A percentile compares a stretch with the other conserved stretches of the same genome.
phyloP scores from a whole-genome alignment of 2,797 vertebrate genomes.

The Melopsittacus undulatus region DNA sequence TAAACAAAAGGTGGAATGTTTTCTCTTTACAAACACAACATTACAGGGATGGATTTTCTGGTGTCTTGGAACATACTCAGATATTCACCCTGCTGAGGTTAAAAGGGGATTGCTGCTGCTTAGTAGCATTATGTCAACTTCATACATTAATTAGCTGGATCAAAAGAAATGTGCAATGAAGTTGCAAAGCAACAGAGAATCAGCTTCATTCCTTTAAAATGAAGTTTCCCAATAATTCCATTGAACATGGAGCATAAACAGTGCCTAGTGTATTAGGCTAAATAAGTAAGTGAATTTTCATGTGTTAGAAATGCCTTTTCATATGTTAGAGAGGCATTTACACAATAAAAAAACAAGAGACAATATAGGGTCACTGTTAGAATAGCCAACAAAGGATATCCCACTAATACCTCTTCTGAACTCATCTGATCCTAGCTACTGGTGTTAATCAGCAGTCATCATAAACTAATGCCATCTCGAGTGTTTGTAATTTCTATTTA shows the following conservation, averaged over 20 bases:
- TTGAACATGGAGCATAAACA: neutral
- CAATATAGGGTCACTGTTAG: neutral
- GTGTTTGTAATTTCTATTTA: slow-evolving; percentile 70
- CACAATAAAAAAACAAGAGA: slow-evolving; percentile 8
- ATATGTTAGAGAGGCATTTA: slow-evolving; percentile 40
- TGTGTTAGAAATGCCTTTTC: neutral
- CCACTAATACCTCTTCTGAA: slow-evolving; percentile 32
- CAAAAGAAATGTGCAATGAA: neutral
- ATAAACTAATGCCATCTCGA: slow-evolving; percentile 61
- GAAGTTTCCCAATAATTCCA: neutral
- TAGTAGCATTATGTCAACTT: neutral
- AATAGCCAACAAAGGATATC: neutral
- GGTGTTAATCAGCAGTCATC: slow-evolving; percentile 46
- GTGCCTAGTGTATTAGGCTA: neutral
- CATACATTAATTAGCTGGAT: neutral
- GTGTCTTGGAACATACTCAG: neutral
- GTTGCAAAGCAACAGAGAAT: neutral
- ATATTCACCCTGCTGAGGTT: neutral
- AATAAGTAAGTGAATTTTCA: slow-evolving; percentile 11
- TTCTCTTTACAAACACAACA: neutral
- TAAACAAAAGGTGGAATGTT: neutral
- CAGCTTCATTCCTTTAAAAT: neutral
- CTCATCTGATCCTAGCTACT: slow-evolving; percentile 30
- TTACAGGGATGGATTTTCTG: neutral
- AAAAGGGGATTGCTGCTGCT: neutral